These are phyloP conservation scores for Phaonia tiefii DNA, from an alignment of 2,888 invertebrate species.

Conservation along the genomic window DNA sequence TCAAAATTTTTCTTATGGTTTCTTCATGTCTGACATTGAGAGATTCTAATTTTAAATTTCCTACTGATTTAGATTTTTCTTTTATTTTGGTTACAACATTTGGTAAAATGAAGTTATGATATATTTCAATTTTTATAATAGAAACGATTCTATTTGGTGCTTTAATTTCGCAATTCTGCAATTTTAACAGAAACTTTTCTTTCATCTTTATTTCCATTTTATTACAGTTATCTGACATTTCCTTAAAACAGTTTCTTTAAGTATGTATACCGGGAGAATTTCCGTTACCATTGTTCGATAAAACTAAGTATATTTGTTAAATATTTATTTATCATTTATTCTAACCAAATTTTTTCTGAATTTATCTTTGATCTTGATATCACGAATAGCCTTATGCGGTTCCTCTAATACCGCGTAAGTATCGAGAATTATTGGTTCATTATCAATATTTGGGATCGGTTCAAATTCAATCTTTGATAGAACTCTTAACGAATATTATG, in stretches of 20 bases:
- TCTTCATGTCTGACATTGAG: slow-evolving; percentile 42
- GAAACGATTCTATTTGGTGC: slow-evolving; percentile 50
- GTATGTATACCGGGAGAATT: slow-evolving; percentile 54
- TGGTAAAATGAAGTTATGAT: slow-evolving; percentile 59
- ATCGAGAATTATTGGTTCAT: slow-evolving; percentile 46
- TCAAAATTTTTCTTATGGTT: slow-evolving; percentile 35
- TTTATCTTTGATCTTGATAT: slow-evolving; percentile 40
- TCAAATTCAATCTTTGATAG: slow-evolving; percentile 53
- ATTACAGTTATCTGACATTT: slow-evolving; percentile 50
- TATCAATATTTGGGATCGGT: slow-evolving; percentile 46
- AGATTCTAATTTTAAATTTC: slow-evolving; percentile 44
- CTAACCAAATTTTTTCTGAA: slow-evolving; percentile 50
- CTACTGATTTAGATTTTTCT: slow-evolving; percentile 35
- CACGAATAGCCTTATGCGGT: slow-evolving; percentile 39
- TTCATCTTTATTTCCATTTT: slow-evolving; percentile 50
- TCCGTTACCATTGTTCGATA: slow-evolving; percentile 42
- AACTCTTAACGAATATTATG: slow-evolving; percentile 40
- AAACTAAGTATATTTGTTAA: slow-evolving; percentile 48
- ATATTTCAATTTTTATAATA: slow-evolving; percentile 48
- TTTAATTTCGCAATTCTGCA: slow-evolving; percentile 54
- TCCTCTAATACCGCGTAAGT: slow-evolving; percentile 49
- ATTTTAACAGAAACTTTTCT: slow-evolving; percentile 55
- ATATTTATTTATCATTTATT: slow-evolving; percentile 42
- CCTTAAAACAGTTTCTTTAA: slow-evolving; percentile 46
- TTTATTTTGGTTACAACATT: slow-evolving; percentile 56